phyloP scores from a whole-genome alignment of 2,888 invertebrate genomes.

The Drosophila crucigera region DNA sequence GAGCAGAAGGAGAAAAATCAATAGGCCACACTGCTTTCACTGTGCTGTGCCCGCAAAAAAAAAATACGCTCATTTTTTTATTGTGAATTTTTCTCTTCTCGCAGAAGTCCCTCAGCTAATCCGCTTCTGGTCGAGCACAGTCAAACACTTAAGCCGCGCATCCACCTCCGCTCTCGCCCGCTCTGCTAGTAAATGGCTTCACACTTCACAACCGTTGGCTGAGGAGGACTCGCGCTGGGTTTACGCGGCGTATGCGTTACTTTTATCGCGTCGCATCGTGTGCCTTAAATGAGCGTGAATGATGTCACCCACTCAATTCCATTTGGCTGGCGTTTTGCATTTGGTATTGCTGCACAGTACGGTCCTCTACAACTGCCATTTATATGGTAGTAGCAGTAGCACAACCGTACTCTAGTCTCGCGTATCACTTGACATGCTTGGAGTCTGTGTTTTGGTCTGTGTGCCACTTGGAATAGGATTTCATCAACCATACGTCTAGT shows the following conservation, averaged over 20 bases:
- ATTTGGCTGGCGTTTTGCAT: conserved; percentile 69
- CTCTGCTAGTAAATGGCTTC: conserved; percentile 57
- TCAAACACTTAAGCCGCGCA: conserved; percentile 61
- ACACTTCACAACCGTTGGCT: conserved; percentile 59
- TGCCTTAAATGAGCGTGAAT: conserved; percentile 20
- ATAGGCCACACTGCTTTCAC: conserved; percentile 59
- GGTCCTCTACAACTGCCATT: conserved; percentile 34
- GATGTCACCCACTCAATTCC: conserved; percentile 60
- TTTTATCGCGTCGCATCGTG: conserved; percentile 14
- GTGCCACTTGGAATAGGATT: background rate
- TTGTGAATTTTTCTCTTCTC: conserved; percentile 29
- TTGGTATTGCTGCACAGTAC: conserved; percentile 49
- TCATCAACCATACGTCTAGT: background rate
- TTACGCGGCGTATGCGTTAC: conserved; percentile 63
- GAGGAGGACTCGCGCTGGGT: conserved; percentile 38
- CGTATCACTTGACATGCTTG: conserved; percentile 63
- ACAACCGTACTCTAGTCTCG: conserved; percentile 19
- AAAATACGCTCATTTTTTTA: conserved; percentile 3
- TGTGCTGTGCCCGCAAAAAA: conserved; percentile 14
- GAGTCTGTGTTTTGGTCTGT: conserved; percentile 11
- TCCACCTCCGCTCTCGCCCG: background rate
- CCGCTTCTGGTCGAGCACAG: conserved; percentile 61
- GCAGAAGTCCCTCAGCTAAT: conserved; percentile 65
- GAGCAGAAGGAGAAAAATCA: conserved; percentile 55
- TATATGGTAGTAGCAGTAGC: conserved; percentile 2